Evolutionary conservation across 1,140 invertebrate genomes (phyloP), one percentile per base, ranked within the genome.

Genomic region (Drosophila grimshawi): DNA sequence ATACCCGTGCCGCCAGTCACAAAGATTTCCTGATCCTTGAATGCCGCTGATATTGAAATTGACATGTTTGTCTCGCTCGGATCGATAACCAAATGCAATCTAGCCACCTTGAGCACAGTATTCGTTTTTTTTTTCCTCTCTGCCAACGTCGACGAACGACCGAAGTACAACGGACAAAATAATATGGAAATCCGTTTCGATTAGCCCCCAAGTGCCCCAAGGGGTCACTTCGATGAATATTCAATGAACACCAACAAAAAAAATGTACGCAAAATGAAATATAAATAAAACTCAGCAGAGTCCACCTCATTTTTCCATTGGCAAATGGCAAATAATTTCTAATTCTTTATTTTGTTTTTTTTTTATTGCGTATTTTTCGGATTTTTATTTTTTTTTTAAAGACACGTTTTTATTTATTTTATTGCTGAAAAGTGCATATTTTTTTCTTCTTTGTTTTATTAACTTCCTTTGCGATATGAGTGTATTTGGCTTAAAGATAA

Each of bases 1-100:
- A 29, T 72, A 92, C 90, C 90, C 30, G 96, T 96, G 2, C 94
- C 95, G 10, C 95, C 95, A 3, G 95, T 96, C 27, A 96, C 93
- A 70, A 97, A 96, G 43, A 96, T 93, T 66, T 93, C 94, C 74
- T 94, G 93, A n/a, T 93, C 94, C 32, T 91, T 79, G 69, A 94
- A 95, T 78, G 94, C 95, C 67, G 94, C 76, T 43, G 93, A 83
- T 10, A 94, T 92, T 4, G 93, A 83, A 10, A 94, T 92, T 4
- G 74, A 76, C 86, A 92, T 92, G 35, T 61, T 56, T 51, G 55
- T 60, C 65, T 52, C 63, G 51, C 19, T 33, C 63, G 27, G 37
- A 35, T 66, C 46, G 78, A 60, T 39, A 55, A 70, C 37, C 81
- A 76, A 78, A 11, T 51, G 33, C 35, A 41, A 8, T 61, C 68